Evolutionary conservation across 2,113 vertebrate genomes (phyloP), one percentile per base, ranked within the genome.

Genomic region (Psilopsiagon aymara): DNA sequence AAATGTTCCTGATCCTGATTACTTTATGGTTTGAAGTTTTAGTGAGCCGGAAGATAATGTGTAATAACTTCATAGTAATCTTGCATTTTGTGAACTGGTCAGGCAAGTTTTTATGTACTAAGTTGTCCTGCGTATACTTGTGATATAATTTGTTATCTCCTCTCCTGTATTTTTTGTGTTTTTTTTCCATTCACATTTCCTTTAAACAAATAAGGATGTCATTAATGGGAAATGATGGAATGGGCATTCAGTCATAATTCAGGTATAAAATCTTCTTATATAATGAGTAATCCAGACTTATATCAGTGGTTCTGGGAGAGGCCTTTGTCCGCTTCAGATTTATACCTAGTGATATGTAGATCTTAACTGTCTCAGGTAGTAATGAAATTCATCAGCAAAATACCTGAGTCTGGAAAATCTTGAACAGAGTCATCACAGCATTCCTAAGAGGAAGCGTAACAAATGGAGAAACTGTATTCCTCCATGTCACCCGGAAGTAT

Each of bases 31-130:
- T 74, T 86, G 73, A 92, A 88, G 93, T 90, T 95, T 75, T 82
- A 16, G 24, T 96, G 94, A 97, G 86, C 82, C 67, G 46, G 83
- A 83, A 91, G 93, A 78, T 97, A 92, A 89, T 82, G 59, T 94
- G 78, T 94, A 95, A 92, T 92, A 96, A 94, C 88, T 96, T 97
- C 78, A 92, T 92, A 71, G 74, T 88, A 70, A 82, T 57, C 60
- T 95, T 94, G 81, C 70, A 64, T 94, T 79, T 87, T 94, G 60
- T 96, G 80, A 98, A 97, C 96, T 60, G 23, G 96, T 96, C 90
- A 81, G 90, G 88, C 97, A 70, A 96, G 96, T 98, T 97, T 96
- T 92, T 83, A 63, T 64, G 11, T 28, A 85, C 68, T 55, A 90
- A 88, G 20, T 43, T 85, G 76, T 90, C 66, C 71, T 93, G 66